Base-by-base conservation (phyloP, 2,888 invertebrate genomes). In the Conus canariensis region DNA sequence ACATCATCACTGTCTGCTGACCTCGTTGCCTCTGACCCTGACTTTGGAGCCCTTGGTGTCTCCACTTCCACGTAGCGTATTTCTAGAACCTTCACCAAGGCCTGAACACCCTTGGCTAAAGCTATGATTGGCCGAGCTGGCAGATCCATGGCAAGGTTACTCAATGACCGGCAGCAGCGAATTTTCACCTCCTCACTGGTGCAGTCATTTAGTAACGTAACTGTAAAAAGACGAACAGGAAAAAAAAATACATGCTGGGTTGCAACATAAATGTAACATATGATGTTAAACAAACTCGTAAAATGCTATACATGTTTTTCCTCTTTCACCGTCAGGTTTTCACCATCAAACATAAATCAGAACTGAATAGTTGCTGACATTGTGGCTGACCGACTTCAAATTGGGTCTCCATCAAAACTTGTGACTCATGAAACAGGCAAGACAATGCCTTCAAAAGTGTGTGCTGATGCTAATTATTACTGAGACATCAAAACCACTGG, bases 81-180 rank as follows among this genome's bases (percentile, higher is more conserved):
- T 8, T 85, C 59, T 16, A 89, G 85, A 16, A 85, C 16, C 59
- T 89, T 85, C 22, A 89, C 30, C 58, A 89, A 30, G 0, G 74
- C 56, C 10, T 74, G 85, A 5, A 85, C 67, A 25, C 74, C 77
- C 1, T 77, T 14, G 30, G 74, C 89, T 22, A 85, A 70, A 22
- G 74, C 70, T 10, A 89, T 89, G n/a, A 58, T 10, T 22, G 22
- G 10, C 6, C 25, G 22, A 45, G 85, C n/a, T 7, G 74, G 14
- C 1, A 67, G 16, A 9, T 85, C 89, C 59, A 85, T 85, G 58
- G 85, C 74, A 10, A 89, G 85, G 85, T 89, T 89, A 22, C 89
- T 58, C 64, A 89, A 30, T 14, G 89, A 83, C 19, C 89, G 83
- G 59, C 89, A 85, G 77, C 89, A 89, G 85, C 89, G 89, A n/a